These are phyloP conservation scores for Aythya fuligula DNA, from an alignment of 2,797 vertebrate species.

Conservation along the genomic window DNA sequence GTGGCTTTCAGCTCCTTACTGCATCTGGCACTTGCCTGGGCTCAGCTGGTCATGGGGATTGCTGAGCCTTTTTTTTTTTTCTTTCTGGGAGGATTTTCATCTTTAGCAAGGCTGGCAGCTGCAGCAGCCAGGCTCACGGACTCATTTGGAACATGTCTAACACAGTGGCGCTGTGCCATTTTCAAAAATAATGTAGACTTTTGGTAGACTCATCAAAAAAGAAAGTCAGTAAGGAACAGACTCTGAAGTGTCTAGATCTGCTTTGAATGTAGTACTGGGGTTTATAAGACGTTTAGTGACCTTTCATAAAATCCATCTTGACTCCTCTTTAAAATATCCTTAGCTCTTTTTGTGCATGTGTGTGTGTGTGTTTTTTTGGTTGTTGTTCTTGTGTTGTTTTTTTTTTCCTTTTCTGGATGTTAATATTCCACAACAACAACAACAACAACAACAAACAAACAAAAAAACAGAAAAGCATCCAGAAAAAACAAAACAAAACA, in stretches of 20 bases:
- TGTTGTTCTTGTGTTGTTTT: no score
- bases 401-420: not conserved
- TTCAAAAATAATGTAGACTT: not conserved
- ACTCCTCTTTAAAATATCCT: not conserved
- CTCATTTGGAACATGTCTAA: not conserved
- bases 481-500: not conserved
- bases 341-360: not conserved
- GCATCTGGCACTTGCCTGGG: not conserved
- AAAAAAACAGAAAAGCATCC: not conserved
- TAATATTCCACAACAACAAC: rapidly evolving
- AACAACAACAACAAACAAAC: not conserved
- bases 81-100: not conserved
- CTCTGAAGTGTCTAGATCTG: not conserved
- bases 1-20: not conserved
- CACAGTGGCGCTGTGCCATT: not conserved
- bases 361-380: no score
- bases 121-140: not conserved
- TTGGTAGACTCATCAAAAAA: not conserved
- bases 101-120: not conserved
- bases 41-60: not conserved
- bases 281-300: not conserved
- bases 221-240: not conserved
- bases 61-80: not conserved
- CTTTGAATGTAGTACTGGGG: not conserved
- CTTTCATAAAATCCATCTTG: not conserved